These are phyloP conservation scores for Sander vitreus DNA, from an alignment of 2,113 vertebrate species.

Conservation along the genomic window DNA sequence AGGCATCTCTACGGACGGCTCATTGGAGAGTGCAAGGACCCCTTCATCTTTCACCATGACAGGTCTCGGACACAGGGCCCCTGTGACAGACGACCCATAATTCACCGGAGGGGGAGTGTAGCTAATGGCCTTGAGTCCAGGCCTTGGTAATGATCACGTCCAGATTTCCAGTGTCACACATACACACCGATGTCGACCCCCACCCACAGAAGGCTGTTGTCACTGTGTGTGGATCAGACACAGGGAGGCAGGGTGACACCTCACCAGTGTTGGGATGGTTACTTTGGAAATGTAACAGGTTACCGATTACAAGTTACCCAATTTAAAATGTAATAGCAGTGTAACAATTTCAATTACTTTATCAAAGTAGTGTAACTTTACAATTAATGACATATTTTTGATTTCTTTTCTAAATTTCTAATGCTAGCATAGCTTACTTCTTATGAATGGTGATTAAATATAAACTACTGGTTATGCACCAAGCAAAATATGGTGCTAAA, in stretches of 20 bases:
- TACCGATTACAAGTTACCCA: too few species aligned
- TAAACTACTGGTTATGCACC: too few species aligned
- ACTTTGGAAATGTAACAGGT: too few species aligned
- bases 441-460: too few species aligned
- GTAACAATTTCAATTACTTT: too few species aligned
- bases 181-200: constrained; percentile 29
- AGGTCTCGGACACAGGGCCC: constrained; percentile 76
- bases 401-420: too few species aligned
- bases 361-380: too few species aligned
- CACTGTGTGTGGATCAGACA: constrained; percentile 19
- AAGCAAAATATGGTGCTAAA: too few species aligned
- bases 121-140: constrained; percentile 80
- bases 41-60: constrained; percentile 81
- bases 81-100: constrained; percentile 81
- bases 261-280: too few species aligned
- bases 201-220: constrained; percentile 48
- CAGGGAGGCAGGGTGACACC: neutral
- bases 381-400: too few species aligned
- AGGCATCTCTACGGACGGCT: constrained; percentile 80
- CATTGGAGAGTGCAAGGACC: constrained; percentile 83
- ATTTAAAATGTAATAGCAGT: too few species aligned
- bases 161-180: constrained; percentile 61
- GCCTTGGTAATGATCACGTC: constrained; percentile 78
- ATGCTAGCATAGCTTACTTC: too few species aligned
- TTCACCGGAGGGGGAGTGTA: constrained; percentile 69